Percentiles rank a stretch among this genome's conserved stretches.
Conservation (phyloP, 37 sponge, comb jelly and placozoan species). For the Agelas oroides region DNA sequence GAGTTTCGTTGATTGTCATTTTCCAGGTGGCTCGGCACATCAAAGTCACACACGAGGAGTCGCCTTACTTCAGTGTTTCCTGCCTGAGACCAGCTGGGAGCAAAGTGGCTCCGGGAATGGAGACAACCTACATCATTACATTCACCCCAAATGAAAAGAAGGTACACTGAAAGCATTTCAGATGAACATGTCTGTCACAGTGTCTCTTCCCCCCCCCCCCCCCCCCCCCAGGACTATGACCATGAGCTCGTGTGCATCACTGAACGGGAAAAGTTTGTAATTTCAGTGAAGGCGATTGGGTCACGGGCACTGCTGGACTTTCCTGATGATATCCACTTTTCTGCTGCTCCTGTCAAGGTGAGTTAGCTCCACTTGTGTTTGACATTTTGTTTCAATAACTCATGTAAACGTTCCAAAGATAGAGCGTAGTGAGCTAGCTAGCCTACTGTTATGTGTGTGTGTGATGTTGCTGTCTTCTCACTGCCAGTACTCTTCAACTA, state of each 20-base stretch:
- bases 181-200: too few species aligned
- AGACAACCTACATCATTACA: constrained; percentile 77
- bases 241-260: constrained; percentile 92
- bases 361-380: neutral
- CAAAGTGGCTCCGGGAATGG: constrained; percentile 99
- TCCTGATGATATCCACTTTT: constrained; percentile 92
- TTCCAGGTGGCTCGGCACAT: constrained; percentile 91
- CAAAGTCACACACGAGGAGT: constrained; percentile 86
- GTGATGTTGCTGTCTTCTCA: neutral
- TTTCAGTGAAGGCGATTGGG: constrained; percentile 91
- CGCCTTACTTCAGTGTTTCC: constrained; percentile 89
- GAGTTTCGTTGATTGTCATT: too few species aligned
- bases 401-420: too few species aligned
- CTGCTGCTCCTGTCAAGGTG: constrained; percentile 92
- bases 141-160: constrained; percentile 93
- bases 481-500: constrained; percentile 74
- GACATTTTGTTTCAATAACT: too few species aligned
- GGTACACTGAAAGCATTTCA: too few species aligned
- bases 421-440: too few species aligned
- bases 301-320: constrained; percentile 94
- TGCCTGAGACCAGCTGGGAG: constrained; percentile 73
- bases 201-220: too few species aligned
- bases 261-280: constrained; percentile 93
- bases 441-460: too few species aligned
- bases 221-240: constrained; percentile 76